phyloP scores from a whole-genome alignment of 2,888 invertebrate genomes.

The Choreutis nemorana region DNA sequence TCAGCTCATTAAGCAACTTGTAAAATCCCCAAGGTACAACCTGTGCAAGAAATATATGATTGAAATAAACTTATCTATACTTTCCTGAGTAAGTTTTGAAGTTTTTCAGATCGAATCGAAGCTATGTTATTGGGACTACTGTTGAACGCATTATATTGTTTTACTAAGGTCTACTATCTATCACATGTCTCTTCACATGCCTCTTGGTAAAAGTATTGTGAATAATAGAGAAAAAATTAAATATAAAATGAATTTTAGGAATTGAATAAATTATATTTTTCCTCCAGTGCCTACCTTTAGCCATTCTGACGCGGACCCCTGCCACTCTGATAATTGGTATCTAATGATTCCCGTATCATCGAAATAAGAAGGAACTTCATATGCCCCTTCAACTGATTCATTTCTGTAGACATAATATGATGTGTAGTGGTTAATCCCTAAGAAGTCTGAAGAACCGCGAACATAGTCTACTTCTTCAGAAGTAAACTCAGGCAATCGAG shows the following conservation, averaged over 20 bases:
- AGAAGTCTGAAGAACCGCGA: slow-evolving; percentile 26
- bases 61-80: background rate
- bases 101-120: no score
- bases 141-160: no score
- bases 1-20: slow-evolving; percentile 60
- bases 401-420: slow-evolving; percentile 29
- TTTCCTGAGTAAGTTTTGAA: no score
- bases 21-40: slow-evolving; percentile 69
- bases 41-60: slow-evolving; percentile 19
- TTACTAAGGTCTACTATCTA: no score
- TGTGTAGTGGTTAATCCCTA: slow-evolving; percentile 71
- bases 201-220: no score
- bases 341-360: slow-evolving; percentile 17
- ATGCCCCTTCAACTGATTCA: slow-evolving; percentile 15
- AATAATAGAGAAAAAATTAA: no score
- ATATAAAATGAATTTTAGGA: no score
- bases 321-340: slow-evolving; percentile 16
- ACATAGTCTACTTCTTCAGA: slow-evolving; percentile 32
- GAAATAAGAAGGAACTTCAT: slow-evolving; percentile 16
- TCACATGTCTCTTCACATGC: no score
- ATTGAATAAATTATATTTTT: no score
- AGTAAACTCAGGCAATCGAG: slow-evolving; percentile 45
- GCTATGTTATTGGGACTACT: no score
- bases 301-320: slow-evolving; percentile 14
- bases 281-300: no score